A percentile compares a stretch with the other conserved stretches of the same genome.
phyloP scores from a whole-genome alignment of 2,113 vertebrate species.

The Psilopogon haemacephalus region DNA sequence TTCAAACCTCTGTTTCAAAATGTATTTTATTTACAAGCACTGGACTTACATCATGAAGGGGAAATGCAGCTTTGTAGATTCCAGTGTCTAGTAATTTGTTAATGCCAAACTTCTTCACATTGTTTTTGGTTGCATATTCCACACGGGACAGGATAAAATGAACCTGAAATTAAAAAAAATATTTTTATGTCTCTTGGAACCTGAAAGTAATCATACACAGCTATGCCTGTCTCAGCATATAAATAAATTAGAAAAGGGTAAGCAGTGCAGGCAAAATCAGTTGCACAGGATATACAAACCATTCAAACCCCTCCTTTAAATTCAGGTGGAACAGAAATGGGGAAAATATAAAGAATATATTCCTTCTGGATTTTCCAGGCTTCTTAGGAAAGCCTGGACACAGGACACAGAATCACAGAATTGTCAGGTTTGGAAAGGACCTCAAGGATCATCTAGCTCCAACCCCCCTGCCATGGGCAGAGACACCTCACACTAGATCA shows the following conservation, averaged over 20 bases:
- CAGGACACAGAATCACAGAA: too few relatives aligned
- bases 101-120: slow-evolving; percentile 88
- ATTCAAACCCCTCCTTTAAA: background rate
- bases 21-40: background rate
- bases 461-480: too few relatives aligned
- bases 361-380: background rate
- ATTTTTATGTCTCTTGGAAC: background rate
- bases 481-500: too few relatives aligned
- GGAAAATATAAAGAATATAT: background rate
- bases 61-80: slow-evolving; percentile 93
- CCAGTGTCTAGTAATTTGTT: slow-evolving; percentile 84
- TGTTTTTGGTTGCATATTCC: slow-evolving; percentile 81
- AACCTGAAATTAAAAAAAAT: slow-evolving; percentile 75
- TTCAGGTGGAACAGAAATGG: background rate
- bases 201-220: background rate
- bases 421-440: too few relatives aligned
- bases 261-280: background rate
- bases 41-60: slow-evolving; percentile 90
- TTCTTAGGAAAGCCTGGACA: background rate
- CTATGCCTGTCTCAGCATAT: background rate
- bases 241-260: background rate
- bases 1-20: background rate
- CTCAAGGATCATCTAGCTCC: too few relatives aligned
- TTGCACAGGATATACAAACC: background rate
- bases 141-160: slow-evolving; percentile 88